phyloP scores from a whole-genome alignment of 2,888 invertebrate genomes.

The Syritta pipiens region DNA sequence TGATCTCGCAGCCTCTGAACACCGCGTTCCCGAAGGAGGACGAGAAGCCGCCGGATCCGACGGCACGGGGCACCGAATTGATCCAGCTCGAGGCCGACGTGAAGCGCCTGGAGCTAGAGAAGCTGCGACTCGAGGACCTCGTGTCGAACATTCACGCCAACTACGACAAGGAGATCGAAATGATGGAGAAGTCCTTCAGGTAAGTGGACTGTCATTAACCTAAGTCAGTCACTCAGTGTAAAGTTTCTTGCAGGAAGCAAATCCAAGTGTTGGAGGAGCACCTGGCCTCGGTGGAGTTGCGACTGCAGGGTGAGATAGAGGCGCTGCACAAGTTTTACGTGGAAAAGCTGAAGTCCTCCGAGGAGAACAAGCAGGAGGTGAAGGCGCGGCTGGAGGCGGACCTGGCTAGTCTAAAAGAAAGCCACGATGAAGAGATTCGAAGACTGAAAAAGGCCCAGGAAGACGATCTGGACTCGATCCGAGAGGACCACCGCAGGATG shows the following conservation, averaged over 20 bases:
- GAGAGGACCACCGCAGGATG: conserved; percentile 74
- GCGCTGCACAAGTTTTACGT: conserved; percentile 73
- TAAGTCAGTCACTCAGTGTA: too few relatives aligned
- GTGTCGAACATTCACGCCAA: conserved; percentile 77
- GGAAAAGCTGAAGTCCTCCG: conserved; percentile 72
- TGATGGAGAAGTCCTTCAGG: conserved; percentile 78
- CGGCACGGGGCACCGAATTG: conserved; percentile 49
- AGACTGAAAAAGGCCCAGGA: conserved; percentile 75
- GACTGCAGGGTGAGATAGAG: conserved; percentile 75
- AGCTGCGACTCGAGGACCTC: conserved; percentile 77
- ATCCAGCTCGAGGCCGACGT: conserved; percentile 75
- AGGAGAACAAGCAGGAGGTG: conserved; percentile 72
- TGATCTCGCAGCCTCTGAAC: conserved; percentile 76
- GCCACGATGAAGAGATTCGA: conserved; percentile 75
- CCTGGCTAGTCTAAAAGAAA: conserved; percentile 72
- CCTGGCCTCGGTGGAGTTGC: conserved; percentile 74
- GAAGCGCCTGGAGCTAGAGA: conserved; percentile 77
- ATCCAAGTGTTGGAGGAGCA: conserved; percentile 76
- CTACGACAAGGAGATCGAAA: conserved; percentile 78
- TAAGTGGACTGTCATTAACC: conserved; percentile 68
- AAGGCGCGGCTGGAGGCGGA: conserved; percentile 73
- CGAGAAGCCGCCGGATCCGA: not conserved
- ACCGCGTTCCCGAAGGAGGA: conserved; percentile 7
- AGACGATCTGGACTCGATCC: conserved; percentile 73
- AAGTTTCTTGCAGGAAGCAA: conserved; percentile 77